Conservation (phyloP, 2,113 vertebrate species). For the Phrynosoma blainvillii region DNA sequence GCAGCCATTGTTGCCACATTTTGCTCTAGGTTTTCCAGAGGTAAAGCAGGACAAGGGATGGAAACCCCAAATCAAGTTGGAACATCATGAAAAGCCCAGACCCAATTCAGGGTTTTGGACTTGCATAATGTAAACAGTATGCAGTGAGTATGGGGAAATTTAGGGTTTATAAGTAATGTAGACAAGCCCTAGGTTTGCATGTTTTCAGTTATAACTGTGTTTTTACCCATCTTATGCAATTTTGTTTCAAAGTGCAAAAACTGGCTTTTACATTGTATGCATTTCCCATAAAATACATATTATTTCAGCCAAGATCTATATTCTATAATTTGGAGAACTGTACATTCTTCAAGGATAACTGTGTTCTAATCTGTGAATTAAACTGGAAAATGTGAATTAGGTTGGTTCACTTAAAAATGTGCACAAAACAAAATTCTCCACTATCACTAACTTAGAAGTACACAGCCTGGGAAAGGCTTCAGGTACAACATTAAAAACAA, state of each 20-base stretch:
- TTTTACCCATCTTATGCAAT: neutral
- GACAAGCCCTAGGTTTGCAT: neutral
- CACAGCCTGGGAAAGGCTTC: neutral
- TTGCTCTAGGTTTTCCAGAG: no score
- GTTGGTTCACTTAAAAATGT: neutral
- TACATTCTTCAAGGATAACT: neutral
- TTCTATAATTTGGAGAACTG: neutral
- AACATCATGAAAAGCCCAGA: no score
- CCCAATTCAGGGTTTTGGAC: no score
- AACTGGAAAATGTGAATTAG: neutral
- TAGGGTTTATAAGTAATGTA: no score
- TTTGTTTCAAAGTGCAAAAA: neutral
- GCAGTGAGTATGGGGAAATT: no score
- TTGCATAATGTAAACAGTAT: no score
- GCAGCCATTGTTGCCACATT: no score
- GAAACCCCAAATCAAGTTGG: no score
- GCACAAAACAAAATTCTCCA: neutral
- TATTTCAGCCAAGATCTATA: neutral
- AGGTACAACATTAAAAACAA: neutral
- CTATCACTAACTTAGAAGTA: neutral
- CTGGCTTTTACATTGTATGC: neutral
- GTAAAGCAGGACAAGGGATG: no score
- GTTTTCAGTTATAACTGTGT: neutral
- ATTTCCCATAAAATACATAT: neutral
- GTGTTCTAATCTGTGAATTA: neutral